Conservation (phyloP, 2,797 vertebrate species). For the Kryptolebias ocellatus region DNA sequence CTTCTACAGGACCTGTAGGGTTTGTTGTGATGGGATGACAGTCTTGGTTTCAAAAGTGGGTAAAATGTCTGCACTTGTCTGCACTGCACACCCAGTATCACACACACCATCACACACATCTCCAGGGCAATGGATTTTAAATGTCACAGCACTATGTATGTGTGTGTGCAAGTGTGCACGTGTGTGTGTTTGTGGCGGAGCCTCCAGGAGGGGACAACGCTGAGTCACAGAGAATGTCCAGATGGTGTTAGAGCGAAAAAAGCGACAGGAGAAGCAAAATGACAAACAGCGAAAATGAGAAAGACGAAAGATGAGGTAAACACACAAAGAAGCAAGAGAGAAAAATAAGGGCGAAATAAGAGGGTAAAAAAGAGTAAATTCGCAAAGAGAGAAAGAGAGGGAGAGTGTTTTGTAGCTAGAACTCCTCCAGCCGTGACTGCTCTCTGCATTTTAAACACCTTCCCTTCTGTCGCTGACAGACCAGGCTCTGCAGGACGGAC, state of each 20-base stretch:
- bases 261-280: slow-evolving; percentile 9
- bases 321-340: neutral
- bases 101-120: slow-evolving; percentile 27
- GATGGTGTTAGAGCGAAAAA: slow-evolving; percentile 42
- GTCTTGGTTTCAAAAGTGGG: slow-evolving; percentile 16
- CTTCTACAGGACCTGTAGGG: neutral
- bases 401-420: slow-evolving; percentile 46
- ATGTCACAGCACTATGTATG: slow-evolving; percentile 33
- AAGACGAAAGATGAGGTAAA: neutral
- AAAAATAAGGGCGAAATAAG: neutral
- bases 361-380: neutral
- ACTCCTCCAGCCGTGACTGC: slow-evolving; percentile 69
- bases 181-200: slow-evolving; percentile 30
- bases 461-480: slow-evolving; percentile 60
- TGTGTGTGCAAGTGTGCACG: slow-evolving; percentile 17
- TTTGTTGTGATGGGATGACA: neutral
- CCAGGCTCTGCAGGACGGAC: slow-evolving; percentile 48
- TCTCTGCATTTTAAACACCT: slow-evolving; percentile 79
- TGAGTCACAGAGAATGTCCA: slow-evolving; percentile 66
- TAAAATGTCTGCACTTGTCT: neutral
- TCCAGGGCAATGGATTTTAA: slow-evolving; percentile 25
- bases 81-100: slow-evolving; percentile 10
- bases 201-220: slow-evolving; percentile 52
- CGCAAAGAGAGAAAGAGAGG: neutral
- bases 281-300: neutral